phyloP scores from a whole-genome alignment of 2,113 vertebrate genomes.

The Macquaria ambigua region DNA sequence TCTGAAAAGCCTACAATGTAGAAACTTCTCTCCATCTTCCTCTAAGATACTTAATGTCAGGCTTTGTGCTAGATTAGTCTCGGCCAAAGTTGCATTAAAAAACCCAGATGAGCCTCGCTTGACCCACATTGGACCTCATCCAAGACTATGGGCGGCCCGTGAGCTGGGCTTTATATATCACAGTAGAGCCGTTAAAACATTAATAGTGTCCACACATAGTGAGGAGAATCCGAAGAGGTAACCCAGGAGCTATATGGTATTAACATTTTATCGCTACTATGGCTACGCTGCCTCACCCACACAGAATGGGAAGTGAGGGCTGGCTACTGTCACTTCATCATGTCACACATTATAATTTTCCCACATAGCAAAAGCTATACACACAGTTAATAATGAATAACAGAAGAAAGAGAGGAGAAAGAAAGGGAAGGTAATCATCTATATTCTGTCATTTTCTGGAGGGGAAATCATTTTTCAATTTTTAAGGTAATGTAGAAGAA shows the following conservation, averaged over 20 bases:
- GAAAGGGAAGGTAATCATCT: conserved; percentile 54
- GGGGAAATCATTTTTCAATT: conserved; percentile 51
- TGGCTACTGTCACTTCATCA: conserved; percentile 71
- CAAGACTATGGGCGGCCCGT: conserved; percentile 59
- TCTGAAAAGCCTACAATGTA: conserved; percentile 78
- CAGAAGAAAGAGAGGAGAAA: conserved; percentile 17
- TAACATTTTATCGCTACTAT: conserved; percentile 75
- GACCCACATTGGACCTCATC: conserved; percentile 79
- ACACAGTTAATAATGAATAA: conserved; percentile 62
- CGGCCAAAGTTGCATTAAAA: conserved; percentile 76
- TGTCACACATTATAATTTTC: conserved; percentile 73
- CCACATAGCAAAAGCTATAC: conserved; percentile 56
- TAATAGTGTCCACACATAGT: conserved; percentile 70
- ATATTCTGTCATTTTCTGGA: conserved; percentile 51
- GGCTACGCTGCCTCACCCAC: conserved; percentile 61
- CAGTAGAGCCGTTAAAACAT: conserved; percentile 74
- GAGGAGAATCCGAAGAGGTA: conserved; percentile 66
- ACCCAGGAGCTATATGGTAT: conserved; percentile 74
- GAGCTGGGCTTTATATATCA: conserved; percentile 69
- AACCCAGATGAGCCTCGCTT: conserved; percentile 72
- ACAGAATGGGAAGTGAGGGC: conserved; percentile 54
- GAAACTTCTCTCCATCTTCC: conserved; percentile 78
- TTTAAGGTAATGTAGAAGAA: conserved; percentile 31
- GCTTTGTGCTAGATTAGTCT: conserved; percentile 82
- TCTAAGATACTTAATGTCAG: conserved; percentile 80